Evolutionary conservation across 2,888 invertebrate species (phyloP), one percentile per base, ranked within the genome.

Genomic region (Pycnomerus fuliginosus): DNA sequence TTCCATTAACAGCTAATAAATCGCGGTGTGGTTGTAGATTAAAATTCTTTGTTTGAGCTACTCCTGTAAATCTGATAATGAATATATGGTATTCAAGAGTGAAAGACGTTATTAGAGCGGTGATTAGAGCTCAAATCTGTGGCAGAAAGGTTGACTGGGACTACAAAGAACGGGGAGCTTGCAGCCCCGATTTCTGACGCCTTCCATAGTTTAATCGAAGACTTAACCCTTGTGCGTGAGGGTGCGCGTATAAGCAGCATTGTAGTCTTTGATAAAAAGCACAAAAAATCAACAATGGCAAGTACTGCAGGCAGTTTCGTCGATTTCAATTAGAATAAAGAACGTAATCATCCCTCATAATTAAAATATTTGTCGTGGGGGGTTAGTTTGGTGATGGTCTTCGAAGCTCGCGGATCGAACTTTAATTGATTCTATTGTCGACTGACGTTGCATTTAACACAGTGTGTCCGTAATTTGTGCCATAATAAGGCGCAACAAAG

Each of bases 201-300:
- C 64, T 65, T 58, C 62, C 47, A 58, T 55, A 51, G 60, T 63
- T 62, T 62, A 65, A 65, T 65, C 65, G 62, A 64, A 64, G 62
- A 64, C 53, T 65, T 64, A 65, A 64, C 65, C 65, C 63, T 64
- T 65, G 58, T 60, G 53, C 53, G 55, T 55, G 60, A 54, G 63
- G 61, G 62, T 59, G 44, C 31, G 52, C 53, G 20, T 20, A n/a
- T 58, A 56, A 56, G 55, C 48, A 48, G 52, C 50, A 57, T 59
- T 60, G 58, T 59, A 46, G 47, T 48, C 38, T 47, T 52, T 52
- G 53, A 59, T 58, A 55, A 57, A 58, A 54, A 30, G 40, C 40
- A 42, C 25, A 43, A 43, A 43, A 43, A 43, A 16, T 12, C n/a
- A 28, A 43, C 36, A 43, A 43, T 43, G 17, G 35, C 34, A 34